Evolutionary conservation across 1,140 invertebrate genomes (phyloP), one percentile per base, ranked within the genome.

Genomic region (Euglossa dilemma): DNA sequence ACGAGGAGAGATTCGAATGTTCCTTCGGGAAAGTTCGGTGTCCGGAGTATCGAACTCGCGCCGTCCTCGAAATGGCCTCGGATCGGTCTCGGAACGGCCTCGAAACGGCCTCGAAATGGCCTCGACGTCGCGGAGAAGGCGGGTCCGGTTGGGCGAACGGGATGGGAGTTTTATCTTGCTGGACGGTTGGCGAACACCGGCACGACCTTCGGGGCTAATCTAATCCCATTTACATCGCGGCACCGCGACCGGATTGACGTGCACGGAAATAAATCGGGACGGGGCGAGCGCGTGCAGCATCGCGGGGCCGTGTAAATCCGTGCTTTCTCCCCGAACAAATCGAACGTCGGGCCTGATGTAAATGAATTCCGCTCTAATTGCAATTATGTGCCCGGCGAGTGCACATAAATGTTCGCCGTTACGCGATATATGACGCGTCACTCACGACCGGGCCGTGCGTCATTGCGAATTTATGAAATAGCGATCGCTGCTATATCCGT

Each of bases 361-460:
- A 89, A 90, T 90, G 89, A 89, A 89, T 90, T 90, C 86, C 88
- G 81, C 79, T 89, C 87, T 90, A 90, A 90, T 90, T 90, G 88
- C 88, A 90, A 90, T 90, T 89, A 89, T 87, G 86, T 76, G 77
- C 85, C 20, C 80, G 72, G 75, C 83, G 85, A 87, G 79, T 74
- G 80, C 85, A 63, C 85, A 85, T 90, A 90, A 90, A 90, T 83
- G 88, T 84, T 87, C 61, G 47, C 64, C 85, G 84, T 86, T 86
- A 82, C 80, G 78, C 85, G 87, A 90, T 90, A 85, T 89, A 89
- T 87, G 88, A 90, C 85, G 81, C 87, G 85, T 89, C 87, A 85
- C 82, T 89, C 85, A 86, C 74, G 87, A 28, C 59, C 74, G 36
- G n/a, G 63, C 71, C 61, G 79, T 71, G 64, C 67, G 87, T 89